phyloP scores from a whole-genome alignment of 2,888 invertebrate species.

The Macrosiphum euphorbiae region DNA sequence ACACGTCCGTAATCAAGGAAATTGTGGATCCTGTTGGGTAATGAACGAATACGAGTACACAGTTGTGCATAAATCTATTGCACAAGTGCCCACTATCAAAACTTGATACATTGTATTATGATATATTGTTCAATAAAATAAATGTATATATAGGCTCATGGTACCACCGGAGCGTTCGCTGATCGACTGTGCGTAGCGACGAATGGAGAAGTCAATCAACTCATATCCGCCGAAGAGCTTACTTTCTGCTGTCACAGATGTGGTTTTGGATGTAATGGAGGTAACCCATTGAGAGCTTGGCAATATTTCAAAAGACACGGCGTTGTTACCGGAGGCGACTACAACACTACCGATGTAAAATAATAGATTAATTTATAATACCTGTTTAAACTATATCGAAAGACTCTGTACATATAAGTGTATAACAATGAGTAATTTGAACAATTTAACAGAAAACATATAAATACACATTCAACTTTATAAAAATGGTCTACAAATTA shows the following conservation, averaged over 20 bases:
- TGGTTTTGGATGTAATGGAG: conserved; percentile 54
- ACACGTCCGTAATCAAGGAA: conserved; percentile 86
- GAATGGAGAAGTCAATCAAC: neutral
- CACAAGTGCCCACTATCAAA: neutral
- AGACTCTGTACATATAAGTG: too few species aligned
- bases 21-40: conserved; percentile 90
- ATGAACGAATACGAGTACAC: conserved; percentile 27
- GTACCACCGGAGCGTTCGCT: conserved; percentile 38
- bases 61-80: neutral
- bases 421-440: neutral
- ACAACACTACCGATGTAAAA: conserved; percentile 42
- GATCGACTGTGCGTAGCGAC: conserved; percentile 60
- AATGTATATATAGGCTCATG: neutral
- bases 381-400: too few species aligned
- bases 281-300: conserved; percentile 35
- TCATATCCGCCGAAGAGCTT: conserved; percentile 50
- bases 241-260: conserved; percentile 33
- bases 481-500: neutral
- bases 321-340: conserved; percentile 51
- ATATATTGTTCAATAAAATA: neutral
- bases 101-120: neutral
- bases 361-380: neutral
- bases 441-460: neutral
- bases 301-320: conserved; percentile 32
- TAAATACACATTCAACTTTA: neutral